Conservation (phyloP, 2,113 vertebrate genomes). For the Rhagologus leucostigma region DNA sequence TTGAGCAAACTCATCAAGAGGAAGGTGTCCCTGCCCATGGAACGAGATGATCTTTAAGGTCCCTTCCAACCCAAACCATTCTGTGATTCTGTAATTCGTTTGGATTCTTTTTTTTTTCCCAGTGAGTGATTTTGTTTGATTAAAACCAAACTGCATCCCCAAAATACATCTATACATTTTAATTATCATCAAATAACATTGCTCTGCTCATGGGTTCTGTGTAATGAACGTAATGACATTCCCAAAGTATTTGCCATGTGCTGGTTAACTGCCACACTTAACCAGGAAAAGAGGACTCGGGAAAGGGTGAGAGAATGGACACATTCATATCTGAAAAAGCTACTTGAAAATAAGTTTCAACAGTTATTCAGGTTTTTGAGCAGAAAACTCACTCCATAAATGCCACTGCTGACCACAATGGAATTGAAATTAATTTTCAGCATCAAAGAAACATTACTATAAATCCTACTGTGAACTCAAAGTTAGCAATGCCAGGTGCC, state of each 20-base stretch:
- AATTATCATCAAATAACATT: background rate
- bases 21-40: background rate
- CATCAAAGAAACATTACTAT: background rate
- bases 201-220: fast-evolving
- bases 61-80: background rate
- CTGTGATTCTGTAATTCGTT: background rate
- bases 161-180: background rate
- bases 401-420: background rate
- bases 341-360: background rate
- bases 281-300: background rate
- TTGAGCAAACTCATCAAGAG: background rate
- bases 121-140: background rate
- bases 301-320: background rate
- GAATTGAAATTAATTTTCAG: background rate
- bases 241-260: background rate
- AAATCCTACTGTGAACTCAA: background rate
- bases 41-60: background rate
- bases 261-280: background rate
- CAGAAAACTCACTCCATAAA: background rate
- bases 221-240: background rate
- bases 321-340: background rate
- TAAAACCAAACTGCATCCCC: background rate
- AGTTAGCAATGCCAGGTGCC: background rate
- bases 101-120: background rate
- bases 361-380: background rate